Evolutionary conservation across 2,888 invertebrate species (phyloP), one percentile per base, ranked within the genome.

Genomic region (Thelaira solivaga): DNA sequence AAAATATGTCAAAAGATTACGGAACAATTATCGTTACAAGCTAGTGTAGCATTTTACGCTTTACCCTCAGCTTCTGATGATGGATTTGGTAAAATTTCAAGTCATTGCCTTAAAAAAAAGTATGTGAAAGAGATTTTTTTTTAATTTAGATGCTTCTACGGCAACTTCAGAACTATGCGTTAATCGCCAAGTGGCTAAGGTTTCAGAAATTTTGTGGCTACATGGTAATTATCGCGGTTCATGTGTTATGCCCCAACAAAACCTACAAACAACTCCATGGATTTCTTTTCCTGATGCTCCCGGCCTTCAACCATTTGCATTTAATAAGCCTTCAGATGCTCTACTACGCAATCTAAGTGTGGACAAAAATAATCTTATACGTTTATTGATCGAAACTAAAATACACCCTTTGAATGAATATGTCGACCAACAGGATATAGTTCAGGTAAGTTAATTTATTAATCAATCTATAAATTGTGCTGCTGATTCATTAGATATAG

Each of bases 1-100:
- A 92, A 92, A 24, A 91, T 95, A 79, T 91, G 92, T 84, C 91
- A 92, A 83, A 93, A 94, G 83, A 90, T 96, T 55, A 90, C 91
- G 36, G 92, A 92, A 83, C 91, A 92, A 82, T 85, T 92, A 55
- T 90, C 89, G 62, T 91, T 91, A 61, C 91, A 91, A 71, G 90
- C 91, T 6, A 92, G 92, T 87, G 90, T 92, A 41, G 91, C 91
- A 1, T 92, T 92, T 82, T 92, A 92, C 82, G 91, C 91, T 85
- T 90, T 92, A 55, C 91, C 91, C 39, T 26, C 80, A 16, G 81
- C 80, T 7, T 81, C 64, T 43, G 85, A 84, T 22, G 88, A 88
- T 69, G 87, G 87, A 18, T 88, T 87, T 80, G 88, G 88, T 89
- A 71, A 85, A 76, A 34, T 2, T 55, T 36, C 6, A n/a, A 4